Evolutionary conservation across 1,140 invertebrate genomes (phyloP).

Genomic region (Scaptomyza graminum): DNA sequence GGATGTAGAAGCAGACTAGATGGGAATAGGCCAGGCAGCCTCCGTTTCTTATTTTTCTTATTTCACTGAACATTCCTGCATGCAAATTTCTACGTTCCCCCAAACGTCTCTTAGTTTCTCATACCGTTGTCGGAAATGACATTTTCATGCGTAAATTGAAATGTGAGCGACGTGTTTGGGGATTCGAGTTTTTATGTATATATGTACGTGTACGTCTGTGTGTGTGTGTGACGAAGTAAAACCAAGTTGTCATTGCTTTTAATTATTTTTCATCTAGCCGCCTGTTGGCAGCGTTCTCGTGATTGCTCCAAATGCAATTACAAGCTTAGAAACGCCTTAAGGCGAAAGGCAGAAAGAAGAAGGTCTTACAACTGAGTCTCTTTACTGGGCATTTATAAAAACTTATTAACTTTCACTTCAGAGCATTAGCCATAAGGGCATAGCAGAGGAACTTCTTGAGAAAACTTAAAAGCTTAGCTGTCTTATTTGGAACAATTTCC

Average conservation of each 20-base stretch:
- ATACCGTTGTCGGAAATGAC: conserved; percentile 81
- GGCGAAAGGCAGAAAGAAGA: background rate
- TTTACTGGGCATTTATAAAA: conserved; percentile 5
- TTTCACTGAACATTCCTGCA: conserved; percentile 63
- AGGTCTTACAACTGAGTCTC: conserved; percentile 3
- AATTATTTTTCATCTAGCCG: conserved; percentile 74
- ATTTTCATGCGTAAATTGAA: conserved; percentile 83
- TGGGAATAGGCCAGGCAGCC: conserved; percentile 54
- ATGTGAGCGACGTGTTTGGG: conserved; percentile 82
- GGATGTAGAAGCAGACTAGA: background rate
- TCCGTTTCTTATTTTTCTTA: conserved; percentile 21
- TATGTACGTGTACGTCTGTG: conserved; percentile 20
- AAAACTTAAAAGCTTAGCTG: conserved; percentile 3
- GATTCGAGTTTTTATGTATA: conserved; percentile 50
- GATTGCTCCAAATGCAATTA: conserved; percentile 30
- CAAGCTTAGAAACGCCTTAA: conserved; percentile 35
- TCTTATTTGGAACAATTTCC: too few species aligned
- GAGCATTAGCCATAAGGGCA: background rate
- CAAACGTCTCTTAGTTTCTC: conserved; percentile 10
- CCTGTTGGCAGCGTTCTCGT: conserved; percentile 5
- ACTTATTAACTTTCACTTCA: conserved; percentile 39
- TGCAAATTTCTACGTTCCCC: conserved; percentile 70
- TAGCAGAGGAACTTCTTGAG: background rate
- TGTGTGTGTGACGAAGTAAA: conserved; percentile 44
- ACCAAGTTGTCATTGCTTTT: conserved; percentile 76